These are phyloP conservation scores for Yponomeuta sedellus DNA, from an alignment of 2,888 invertebrate species.

Conservation along the genomic window DNA sequence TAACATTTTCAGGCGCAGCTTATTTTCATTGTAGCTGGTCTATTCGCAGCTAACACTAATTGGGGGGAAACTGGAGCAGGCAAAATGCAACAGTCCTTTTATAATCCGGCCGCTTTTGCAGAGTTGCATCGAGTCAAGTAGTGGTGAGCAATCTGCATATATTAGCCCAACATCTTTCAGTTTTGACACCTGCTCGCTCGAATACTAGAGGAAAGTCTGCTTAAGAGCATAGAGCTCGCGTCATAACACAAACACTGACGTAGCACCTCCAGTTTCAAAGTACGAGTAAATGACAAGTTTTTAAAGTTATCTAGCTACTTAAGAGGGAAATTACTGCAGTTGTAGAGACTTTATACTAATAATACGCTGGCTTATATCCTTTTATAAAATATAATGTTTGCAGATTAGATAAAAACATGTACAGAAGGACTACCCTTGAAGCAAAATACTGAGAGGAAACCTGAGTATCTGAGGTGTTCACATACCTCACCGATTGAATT, in stretches of 20 bases:
- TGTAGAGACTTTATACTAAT: not conserved
- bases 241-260: conserved; percentile 22
- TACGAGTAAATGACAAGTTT: conserved; percentile 37
- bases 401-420: no score
- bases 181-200: conserved; percentile 70
- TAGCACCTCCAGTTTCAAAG: conserved; percentile 46
- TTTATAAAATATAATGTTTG: not conserved
- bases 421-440: no score
- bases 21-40: not conserved
- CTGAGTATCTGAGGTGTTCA: no score
- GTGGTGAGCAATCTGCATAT: conserved; percentile 71
- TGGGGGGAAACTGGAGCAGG: not conserved
- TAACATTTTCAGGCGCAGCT: not conserved
- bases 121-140: conserved; percentile 21
- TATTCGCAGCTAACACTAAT: not conserved
- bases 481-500: no score
- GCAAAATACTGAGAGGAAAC: no score
- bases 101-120: not conserved
- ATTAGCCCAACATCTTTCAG: conserved; percentile 71
- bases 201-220: not conserved
- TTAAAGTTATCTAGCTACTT: not conserved
- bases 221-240: not conserved
- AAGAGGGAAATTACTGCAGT: not conserved
- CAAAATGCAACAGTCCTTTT: conserved; percentile 7
- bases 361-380: not conserved